Evolutionary conservation across 53 echinoderm and acorn worm genomes (phyloP).

Genomic region (Actinopyga echinites): DNA sequence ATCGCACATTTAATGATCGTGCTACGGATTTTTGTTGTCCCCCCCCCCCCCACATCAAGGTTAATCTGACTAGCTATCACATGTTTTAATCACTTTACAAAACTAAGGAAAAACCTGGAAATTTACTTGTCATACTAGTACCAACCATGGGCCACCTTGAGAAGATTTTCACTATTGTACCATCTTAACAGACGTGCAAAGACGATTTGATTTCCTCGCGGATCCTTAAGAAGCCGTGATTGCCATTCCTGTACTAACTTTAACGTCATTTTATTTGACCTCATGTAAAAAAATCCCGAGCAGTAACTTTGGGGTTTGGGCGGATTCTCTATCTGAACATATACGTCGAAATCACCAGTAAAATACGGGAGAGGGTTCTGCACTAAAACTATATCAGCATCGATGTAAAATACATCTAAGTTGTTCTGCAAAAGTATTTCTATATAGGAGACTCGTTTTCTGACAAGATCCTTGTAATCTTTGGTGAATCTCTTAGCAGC

Average conservation of each 20-base stretch:
- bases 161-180: neutral
- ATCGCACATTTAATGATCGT: too few relatives aligned
- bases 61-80: too few relatives aligned
- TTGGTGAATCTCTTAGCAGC: neutral
- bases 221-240: neutral
- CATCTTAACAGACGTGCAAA: neutral
- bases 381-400: constrained; percentile 13
- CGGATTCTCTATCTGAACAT: neutral
- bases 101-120: too few relatives aligned
- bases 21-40: too few relatives aligned
- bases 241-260: neutral
- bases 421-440: neutral
- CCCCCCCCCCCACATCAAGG: too few relatives aligned
- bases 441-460: neutral
- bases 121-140: too few relatives aligned
- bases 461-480: constrained; percentile 3
- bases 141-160: too few relatives aligned
- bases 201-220: neutral
- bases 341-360: neutral
- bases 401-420: constrained; percentile 18
- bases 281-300: constrained; percentile 5
- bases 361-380: constrained; percentile 1
- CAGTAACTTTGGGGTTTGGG: neutral
- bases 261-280: neutral
- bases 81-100: too few relatives aligned